Conservation (phyloP, 2,113 vertebrate species). For the Oreocharis arfaki region DNA sequence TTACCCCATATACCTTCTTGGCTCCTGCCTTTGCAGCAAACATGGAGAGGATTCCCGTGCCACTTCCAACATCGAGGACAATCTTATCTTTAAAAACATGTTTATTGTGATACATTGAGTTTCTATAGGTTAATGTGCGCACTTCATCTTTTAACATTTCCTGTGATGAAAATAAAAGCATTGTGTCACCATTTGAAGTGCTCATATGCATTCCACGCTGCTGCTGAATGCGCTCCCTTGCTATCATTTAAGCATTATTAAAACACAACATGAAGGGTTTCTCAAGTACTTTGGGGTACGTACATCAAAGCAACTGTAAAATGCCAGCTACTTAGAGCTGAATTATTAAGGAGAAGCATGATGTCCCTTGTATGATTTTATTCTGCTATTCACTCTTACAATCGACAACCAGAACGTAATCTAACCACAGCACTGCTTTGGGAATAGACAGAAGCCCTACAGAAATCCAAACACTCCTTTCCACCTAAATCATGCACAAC, state of each 20-base stretch:
- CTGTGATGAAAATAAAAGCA: constrained; percentile 61
- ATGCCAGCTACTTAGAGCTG: background rate
- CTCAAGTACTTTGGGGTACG: background rate
- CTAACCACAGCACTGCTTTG: background rate
- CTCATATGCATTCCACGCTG: background rate
- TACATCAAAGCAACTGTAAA: background rate
- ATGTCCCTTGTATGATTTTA: background rate
- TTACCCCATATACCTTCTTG: constrained; percentile 96
- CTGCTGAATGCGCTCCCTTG: background rate
- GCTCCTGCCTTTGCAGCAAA: constrained; percentile 97
- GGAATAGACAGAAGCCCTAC: background rate
- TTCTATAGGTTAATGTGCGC: constrained; percentile 93
- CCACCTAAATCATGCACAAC: background rate
- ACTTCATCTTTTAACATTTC: constrained; percentile 99
- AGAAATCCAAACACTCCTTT: background rate
- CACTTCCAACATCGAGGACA: constrained; percentile 97
- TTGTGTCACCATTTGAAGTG: background rate
- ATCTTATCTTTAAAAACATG: constrained; percentile 97
- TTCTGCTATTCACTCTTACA: background rate
- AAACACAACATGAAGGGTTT: background rate
- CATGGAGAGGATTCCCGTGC: constrained; percentile 97
- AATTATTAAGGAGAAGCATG: background rate
- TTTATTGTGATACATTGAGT: constrained; percentile 98
- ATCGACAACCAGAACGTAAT: background rate
- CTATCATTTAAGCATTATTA: background rate